phyloP scores from a whole-genome alignment of 2,888 invertebrate genomes.

The Melieria picta region DNA sequence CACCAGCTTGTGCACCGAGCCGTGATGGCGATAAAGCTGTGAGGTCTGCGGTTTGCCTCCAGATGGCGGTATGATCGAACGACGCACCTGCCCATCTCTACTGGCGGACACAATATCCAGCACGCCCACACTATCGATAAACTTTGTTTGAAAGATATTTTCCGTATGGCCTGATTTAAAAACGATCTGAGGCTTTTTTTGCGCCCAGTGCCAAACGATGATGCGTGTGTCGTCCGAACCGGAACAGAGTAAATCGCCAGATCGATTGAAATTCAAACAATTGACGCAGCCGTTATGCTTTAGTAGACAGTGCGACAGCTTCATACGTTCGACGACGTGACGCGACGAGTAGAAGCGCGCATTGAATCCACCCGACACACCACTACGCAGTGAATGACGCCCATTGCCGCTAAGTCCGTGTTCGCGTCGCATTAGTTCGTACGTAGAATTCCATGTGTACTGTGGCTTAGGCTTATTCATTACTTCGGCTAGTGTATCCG shows the following conservation, averaged over 20 bases:
- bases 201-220: slow-evolving; percentile 92
- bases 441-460: slow-evolving; percentile 54
- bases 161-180: slow-evolving; percentile 85
- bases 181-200: slow-evolving; percentile 72
- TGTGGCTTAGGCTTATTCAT: slow-evolving; percentile 55
- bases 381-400: slow-evolving; percentile 41
- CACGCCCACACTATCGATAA: slow-evolving; percentile 77
- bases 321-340: slow-evolving; percentile 83
- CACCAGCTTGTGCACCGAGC: slow-evolving; percentile 87
- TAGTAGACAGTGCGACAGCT: slow-evolving; percentile 79
- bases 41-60: slow-evolving; percentile 64
- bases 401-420: slow-evolving; percentile 50
- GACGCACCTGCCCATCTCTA: slow-evolving; percentile 85
- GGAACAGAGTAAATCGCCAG: slow-evolving; percentile 80
- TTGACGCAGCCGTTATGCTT: slow-evolving; percentile 92
- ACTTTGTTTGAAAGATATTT: slow-evolving; percentile 93
- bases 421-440: slow-evolving; percentile 59
- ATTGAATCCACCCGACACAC: slow-evolving; percentile 68
- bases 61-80: slow-evolving; percentile 71
- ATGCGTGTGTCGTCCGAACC: slow-evolving; percentile 92
- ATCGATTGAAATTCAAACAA: slow-evolving; percentile 84
- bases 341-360: slow-evolving; percentile 82
- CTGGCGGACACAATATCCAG: slow-evolving; percentile 88
- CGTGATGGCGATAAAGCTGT: slow-evolving; percentile 76
- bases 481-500: slow-evolving; percentile 40